Evolutionary conservation across 2,113 vertebrate species (phyloP).

Genomic region (Upupa epops): DNA sequence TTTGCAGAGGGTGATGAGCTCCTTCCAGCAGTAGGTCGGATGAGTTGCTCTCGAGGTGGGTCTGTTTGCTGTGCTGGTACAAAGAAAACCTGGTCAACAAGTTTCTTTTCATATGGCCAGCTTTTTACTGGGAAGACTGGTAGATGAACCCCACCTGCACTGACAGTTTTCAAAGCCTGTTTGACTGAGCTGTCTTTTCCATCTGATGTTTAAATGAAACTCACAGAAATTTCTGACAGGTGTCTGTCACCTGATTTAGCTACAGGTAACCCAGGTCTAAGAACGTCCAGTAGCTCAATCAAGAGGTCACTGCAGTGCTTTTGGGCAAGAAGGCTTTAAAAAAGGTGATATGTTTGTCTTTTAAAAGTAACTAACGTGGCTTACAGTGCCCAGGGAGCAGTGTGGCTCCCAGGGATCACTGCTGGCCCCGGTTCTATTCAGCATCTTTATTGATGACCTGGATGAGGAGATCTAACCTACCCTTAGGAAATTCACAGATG

Average conservation of each 20-base stretch:
- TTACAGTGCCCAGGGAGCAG: no score
- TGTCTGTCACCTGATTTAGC: not conserved
- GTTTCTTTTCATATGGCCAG: not conserved
- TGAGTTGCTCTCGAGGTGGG: not conserved
- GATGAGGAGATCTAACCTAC: no score
- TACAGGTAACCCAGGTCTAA: not conserved
- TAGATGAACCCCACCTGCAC: not conserved
- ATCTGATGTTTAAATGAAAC: not conserved
- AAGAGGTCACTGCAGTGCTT: not conserved
- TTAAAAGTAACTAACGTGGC: not conserved
- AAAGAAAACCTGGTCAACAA: not conserved
- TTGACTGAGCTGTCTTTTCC: not conserved
- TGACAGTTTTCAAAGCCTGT: not conserved
- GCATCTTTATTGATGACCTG: no score
- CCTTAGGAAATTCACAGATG: no score
- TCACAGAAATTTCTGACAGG: not conserved
- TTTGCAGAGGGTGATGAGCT: not conserved
- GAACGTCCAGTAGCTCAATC: not conserved
- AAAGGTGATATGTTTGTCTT: not conserved
- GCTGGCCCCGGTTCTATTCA: no score
- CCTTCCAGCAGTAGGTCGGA: accelerated
- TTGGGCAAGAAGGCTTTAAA: not conserved
- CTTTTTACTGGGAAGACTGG: not conserved
- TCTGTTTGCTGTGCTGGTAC: not conserved
- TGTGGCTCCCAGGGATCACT: no score